These are phyloP conservation scores for Hexactinellida sp. DNA, from an alignment of 37 sponge, comb jelly and placozoan genomes.

Conservation along the genomic window DNA sequence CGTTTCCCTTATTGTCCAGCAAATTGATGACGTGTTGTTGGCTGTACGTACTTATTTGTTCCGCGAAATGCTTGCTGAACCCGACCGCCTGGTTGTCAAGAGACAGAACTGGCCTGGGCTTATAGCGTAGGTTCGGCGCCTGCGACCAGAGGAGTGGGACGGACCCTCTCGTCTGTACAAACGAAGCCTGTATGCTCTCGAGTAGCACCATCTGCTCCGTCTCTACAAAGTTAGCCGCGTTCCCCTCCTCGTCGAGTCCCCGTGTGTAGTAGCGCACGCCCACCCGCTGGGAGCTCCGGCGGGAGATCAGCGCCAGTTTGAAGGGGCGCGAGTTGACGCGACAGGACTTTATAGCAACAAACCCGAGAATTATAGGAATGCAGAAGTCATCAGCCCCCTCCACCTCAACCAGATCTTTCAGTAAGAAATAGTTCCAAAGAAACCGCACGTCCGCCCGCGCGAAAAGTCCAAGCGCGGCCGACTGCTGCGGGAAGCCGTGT, in stretches of 20 bases:
- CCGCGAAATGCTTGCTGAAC: slow-evolving; percentile 69
- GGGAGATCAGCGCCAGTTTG: background rate
- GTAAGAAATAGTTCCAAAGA: slow-evolving; percentile 65
- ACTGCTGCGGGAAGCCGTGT: slow-evolving; percentile 26
- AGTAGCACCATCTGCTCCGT: slow-evolving; percentile 77
- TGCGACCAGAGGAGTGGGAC: slow-evolving; percentile 93
- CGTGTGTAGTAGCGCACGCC: slow-evolving; percentile 80
- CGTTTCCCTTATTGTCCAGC: slow-evolving; percentile 74
- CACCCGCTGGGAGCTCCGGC: background rate
- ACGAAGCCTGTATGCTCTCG: slow-evolving; percentile 36
- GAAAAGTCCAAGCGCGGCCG: slow-evolving; percentile 34
- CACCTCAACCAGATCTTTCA: slow-evolving; percentile 43
- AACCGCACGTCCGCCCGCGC: slow-evolving; percentile 82
- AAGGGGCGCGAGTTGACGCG: background rate
- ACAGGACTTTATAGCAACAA: background rate
- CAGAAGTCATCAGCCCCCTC: background rate
- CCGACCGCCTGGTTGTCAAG: slow-evolving; percentile 23
- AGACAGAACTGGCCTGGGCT: slow-evolving; percentile 42
- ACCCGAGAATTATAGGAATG: slow-evolving; percentile 1
- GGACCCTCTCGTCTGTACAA: slow-evolving; percentile 87
- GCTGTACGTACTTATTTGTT: slow-evolving; percentile 59
- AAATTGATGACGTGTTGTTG: slow-evolving; percentile 54
- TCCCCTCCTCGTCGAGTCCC: slow-evolving; percentile 75
- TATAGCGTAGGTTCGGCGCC: slow-evolving; percentile 72
- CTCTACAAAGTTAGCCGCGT: slow-evolving; percentile 91